Evolutionary conservation across 2,797 vertebrate genomes (phyloP).

Genomic region (Argyrosomus regius): DNA sequence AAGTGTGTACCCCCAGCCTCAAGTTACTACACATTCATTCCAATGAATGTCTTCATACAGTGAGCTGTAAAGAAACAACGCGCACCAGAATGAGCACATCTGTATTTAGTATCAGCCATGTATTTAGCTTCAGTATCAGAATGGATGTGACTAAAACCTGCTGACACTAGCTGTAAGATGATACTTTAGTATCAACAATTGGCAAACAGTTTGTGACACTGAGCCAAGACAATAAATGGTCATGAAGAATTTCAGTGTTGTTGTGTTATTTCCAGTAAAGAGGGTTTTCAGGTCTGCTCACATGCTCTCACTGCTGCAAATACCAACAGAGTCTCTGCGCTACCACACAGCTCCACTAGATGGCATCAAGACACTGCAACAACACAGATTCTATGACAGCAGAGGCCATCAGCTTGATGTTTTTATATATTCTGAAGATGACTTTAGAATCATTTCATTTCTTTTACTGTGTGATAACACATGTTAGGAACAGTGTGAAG

Average conservation of each 20-base stretch:
- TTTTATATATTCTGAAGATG: neutral
- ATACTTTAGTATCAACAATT: neutral
- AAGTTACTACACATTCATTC: neutral
- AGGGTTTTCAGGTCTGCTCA: neutral
- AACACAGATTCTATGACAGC: neutral
- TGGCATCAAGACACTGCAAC: constrained; percentile 29
- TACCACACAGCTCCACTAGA: constrained; percentile 41
- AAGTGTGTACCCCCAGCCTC: neutral
- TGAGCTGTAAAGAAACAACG: neutral
- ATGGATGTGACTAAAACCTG: neutral
- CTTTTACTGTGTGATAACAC: neutral
- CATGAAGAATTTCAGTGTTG: neutral
- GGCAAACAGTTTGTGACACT: neutral
- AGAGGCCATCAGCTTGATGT: neutral
- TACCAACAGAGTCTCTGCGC: neutral
- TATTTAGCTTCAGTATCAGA: neutral
- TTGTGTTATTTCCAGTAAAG: neutral
- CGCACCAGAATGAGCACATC: neutral
- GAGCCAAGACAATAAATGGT: neutral
- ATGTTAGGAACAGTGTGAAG: neutral
- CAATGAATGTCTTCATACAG: neutral
- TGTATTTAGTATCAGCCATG: neutral
- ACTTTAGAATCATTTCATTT: neutral
- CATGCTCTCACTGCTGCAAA: neutral
- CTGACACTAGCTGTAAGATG: neutral